phyloP scores from a whole-genome alignment of 2,888 invertebrate genomes.

The Agelastica alni region DNA sequence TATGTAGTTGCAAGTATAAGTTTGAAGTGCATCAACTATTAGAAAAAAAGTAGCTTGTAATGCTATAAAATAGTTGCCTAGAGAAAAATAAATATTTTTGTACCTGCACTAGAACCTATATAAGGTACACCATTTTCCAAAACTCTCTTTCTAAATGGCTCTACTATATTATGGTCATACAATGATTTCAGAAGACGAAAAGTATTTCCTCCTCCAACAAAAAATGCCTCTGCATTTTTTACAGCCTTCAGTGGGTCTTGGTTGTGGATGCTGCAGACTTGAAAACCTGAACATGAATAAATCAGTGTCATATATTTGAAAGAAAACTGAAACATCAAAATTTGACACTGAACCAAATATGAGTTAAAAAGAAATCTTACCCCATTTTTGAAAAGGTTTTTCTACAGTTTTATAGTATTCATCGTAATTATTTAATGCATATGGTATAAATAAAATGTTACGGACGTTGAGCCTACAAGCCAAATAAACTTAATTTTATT shows the following conservation, averaged over 20 bases:
- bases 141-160: conserved; percentile 66
- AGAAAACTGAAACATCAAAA: neutral
- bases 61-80: no score
- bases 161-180: conserved; percentile 69
- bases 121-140: conserved; percentile 68
- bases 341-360: neutral
- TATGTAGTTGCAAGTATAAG: no score
- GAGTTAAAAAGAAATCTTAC: conserved; percentile 46
- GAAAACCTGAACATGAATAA: conserved; percentile 58
- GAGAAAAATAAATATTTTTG: no score
- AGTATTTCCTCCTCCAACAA: conserved; percentile 82
- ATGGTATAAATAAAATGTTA: conserved; percentile 74
- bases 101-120: conserved; percentile 79
- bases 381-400: conserved; percentile 67
- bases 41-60: no score
- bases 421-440: conserved; percentile 70
- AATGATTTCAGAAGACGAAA: conserved; percentile 73
- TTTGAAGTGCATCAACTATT: no score
- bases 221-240: conserved; percentile 68
- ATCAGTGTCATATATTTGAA: no score
- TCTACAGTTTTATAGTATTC: conserved; percentile 66
- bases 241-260: conserved; percentile 63
- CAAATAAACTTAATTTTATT: no score
- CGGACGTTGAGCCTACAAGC: conserved; percentile 64
- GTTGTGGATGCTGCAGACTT: conserved; percentile 69